These are phyloP conservation scores for Scolopax rusticola DNA, from an alignment of 2,797 vertebrate species.

Conservation along the genomic window DNA sequence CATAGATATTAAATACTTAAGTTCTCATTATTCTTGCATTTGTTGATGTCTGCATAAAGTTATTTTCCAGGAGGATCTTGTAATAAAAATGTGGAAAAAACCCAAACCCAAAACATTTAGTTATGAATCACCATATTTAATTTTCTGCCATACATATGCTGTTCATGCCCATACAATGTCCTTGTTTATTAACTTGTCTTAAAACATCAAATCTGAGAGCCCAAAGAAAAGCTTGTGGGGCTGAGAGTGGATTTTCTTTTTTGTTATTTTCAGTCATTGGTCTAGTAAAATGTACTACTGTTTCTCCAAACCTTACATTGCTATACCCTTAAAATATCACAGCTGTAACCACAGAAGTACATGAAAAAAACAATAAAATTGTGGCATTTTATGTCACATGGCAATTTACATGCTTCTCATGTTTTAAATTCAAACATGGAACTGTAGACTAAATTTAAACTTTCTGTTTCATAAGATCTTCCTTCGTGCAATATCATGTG, in stretches of 20 bases:
- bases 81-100: neutral
- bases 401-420: neutral
- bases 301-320: neutral
- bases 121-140: neutral
- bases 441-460: neutral
- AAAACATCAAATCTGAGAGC: neutral
- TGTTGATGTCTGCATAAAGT: neutral
- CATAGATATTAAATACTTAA: neutral
- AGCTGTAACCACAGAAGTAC: neutral
- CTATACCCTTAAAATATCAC: neutral
- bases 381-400: neutral
- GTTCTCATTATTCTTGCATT: neutral
- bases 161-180: neutral
- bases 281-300: neutral
- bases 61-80: neutral
- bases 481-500: neutral
- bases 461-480: neutral
- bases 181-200: neutral
- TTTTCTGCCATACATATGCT: neutral
- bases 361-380: neutral
- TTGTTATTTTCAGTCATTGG: neutral
- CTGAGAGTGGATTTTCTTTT: accelerated
- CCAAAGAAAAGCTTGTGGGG: neutral
- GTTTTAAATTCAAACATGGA: neutral
- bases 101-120: neutral